These are phyloP conservation scores for Scaptomyza caliginosa DNA, from an alignment of 2,888 invertebrate genomes.

Conservation along the genomic window DNA sequence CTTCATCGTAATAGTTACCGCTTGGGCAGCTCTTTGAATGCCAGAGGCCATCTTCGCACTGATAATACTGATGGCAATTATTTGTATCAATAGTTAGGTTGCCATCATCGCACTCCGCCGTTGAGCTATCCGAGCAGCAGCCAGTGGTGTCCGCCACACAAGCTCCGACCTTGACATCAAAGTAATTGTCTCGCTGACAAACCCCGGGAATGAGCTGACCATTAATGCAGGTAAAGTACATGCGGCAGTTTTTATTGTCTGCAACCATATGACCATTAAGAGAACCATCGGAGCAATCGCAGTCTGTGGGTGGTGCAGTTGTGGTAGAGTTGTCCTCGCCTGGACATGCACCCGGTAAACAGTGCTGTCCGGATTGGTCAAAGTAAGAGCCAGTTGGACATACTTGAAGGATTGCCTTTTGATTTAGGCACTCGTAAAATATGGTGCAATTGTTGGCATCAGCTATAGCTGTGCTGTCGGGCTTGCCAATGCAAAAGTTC, in stretches of 20 bases:
- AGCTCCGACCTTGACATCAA: slow-evolving; percentile 18
- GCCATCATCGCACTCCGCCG: slow-evolving; percentile 32
- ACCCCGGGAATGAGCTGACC: slow-evolving; percentile 59
- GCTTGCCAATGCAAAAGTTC: slow-evolving; percentile 55
- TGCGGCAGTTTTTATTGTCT: slow-evolving; percentile 57
- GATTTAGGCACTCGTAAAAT: slow-evolving; percentile 56
- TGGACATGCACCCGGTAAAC: slow-evolving; percentile 64
- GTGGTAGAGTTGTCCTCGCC: slow-evolving; percentile 15
- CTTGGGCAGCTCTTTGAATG: slow-evolving; percentile 30
- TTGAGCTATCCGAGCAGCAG: slow-evolving; percentile 39
- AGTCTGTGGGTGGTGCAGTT: slow-evolving; percentile 18
- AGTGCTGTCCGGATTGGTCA: slow-evolving; percentile 10
- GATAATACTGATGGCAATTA: slow-evolving; percentile 43
- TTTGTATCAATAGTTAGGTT: background rate
- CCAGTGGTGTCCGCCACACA: slow-evolving; percentile 35
- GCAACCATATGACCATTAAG: slow-evolving; percentile 57
- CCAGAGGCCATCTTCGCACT: slow-evolving; percentile 46
- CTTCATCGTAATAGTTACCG: slow-evolving; percentile 49
- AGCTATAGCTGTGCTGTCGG: slow-evolving; percentile 38
- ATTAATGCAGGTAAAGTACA: slow-evolving; percentile 64
- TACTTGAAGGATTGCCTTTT: slow-evolving; percentile 22
- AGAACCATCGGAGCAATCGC: slow-evolving; percentile 56
- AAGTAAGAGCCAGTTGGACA: slow-evolving; percentile 59
- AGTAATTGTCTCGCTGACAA: slow-evolving; percentile 69
- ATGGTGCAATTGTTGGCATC: slow-evolving; percentile 38